Percentiles rank a stretch among this genome's conserved stretches.
Conservation (phyloP, 2,888 invertebrate species). For the Apoda limacodes region DNA sequence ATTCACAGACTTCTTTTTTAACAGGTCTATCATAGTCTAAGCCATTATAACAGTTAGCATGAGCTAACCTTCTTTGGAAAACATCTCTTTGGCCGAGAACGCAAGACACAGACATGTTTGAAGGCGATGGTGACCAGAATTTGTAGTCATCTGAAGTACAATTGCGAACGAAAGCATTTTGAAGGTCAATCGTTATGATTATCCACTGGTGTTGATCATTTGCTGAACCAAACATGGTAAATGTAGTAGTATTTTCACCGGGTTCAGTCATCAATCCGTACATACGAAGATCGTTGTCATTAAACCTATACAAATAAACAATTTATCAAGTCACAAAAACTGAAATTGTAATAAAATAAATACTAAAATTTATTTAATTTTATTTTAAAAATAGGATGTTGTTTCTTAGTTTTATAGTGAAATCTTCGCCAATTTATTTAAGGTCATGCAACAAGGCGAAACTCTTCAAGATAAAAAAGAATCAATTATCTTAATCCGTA, state of each 20-base stretch:
- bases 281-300: constrained; percentile 80
- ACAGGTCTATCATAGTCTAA: constrained; percentile 77
- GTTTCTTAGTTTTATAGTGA: too few relatives aligned
- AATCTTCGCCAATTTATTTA: too few relatives aligned
- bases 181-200: constrained; percentile 78
- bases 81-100: constrained; percentile 82
- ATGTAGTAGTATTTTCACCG: constrained; percentile 92
- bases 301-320: too few relatives aligned
- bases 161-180: constrained; percentile 66
- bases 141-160: constrained; percentile 85
- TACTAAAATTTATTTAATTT: not conserved
- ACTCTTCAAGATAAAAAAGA: too few relatives aligned
- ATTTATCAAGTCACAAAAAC: constrained; percentile 11
- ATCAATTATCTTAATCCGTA: too few relatives aligned
- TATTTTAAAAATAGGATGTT: not conserved
- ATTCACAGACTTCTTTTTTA: constrained; percentile 79
- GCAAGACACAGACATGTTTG: constrained; percentile 73
- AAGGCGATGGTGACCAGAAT: constrained; percentile 84
- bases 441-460: too few relatives aligned
- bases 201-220: constrained; percentile 86
- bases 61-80: constrained; percentile 79
- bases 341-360: not conserved
- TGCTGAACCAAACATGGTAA: constrained; percentile 91
- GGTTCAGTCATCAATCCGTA: constrained; percentile 94
- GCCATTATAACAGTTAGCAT: constrained; percentile 86